A percentile compares a stretch with the other conserved stretches of the same genome.
Evolutionary conservation across 1,140 invertebrate genomes (phyloP).

Genomic region (Sarcophaga bullata): DNA sequence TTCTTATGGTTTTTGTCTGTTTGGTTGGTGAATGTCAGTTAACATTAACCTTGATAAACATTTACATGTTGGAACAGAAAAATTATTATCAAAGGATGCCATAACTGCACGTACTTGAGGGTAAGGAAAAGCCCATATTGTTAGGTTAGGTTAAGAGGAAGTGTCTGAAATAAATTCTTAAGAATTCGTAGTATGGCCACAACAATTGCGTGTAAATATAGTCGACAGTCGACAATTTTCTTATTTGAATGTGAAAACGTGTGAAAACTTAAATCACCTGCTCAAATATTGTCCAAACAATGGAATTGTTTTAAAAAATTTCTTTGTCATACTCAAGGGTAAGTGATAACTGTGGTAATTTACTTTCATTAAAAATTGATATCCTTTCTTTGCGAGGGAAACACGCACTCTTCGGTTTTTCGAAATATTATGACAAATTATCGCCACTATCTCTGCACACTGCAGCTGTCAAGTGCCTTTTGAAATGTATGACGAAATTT

Average conservation of each 20-base stretch:
- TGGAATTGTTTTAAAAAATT: constrained; percentile 28
- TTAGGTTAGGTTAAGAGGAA: neutral
- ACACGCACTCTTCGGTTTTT: too few relatives aligned
- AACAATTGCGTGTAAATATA: neutral
- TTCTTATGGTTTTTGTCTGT: too few relatives aligned
- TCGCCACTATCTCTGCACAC: neutral
- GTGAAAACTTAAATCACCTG: constrained; percentile 32
- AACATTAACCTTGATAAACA: constrained; percentile 25
- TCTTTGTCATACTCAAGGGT: neutral
- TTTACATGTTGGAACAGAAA: constrained; percentile 5
- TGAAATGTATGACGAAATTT: neutral
- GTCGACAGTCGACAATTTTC: neutral
- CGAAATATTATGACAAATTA: constrained; percentile 3
- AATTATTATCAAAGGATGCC: neutral
- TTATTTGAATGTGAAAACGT: neutral
- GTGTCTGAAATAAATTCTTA: constrained; percentile 7
- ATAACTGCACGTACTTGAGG: constrained; percentile 23
- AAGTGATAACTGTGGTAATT: neutral
- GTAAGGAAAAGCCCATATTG: neutral
- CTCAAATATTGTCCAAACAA: neutral
- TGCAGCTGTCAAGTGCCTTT: constrained; percentile 10
- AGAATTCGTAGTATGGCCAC: neutral
- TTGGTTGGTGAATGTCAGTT: neutral
- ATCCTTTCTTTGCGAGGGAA: neutral
- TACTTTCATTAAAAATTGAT: neutral